A percentile compares a stretch with the other conserved stretches of the same genome.
These are phyloP conservation scores for Premnoplex brunnescens DNA, from an alignment of 2,797 vertebrate species.

Conservation along the genomic window DNA sequence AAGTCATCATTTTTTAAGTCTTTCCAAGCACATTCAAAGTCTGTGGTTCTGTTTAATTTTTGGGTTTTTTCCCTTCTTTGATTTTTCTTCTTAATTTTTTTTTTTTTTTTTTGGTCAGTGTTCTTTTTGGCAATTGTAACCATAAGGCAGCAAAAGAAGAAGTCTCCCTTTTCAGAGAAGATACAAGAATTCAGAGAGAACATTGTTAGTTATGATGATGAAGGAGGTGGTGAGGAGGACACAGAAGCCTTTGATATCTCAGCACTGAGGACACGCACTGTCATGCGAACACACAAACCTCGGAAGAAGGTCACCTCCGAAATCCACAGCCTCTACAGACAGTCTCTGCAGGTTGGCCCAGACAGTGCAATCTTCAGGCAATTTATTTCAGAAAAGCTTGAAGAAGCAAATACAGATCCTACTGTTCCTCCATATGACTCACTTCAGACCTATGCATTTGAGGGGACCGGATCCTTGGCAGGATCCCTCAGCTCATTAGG, in stretches of 20 bases:
- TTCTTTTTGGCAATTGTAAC: conserved; percentile 81
- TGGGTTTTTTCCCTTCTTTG: neutral
- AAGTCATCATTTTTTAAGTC: neutral
- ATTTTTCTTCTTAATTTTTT: neutral
- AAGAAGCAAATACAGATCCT: conserved; percentile 86
- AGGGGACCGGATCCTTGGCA: conserved; percentile 85
- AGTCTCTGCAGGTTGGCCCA: conserved; percentile 87
- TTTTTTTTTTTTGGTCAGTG: conserved; percentile 68
- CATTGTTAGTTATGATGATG: conserved; percentile 84
- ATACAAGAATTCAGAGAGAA: conserved; percentile 86
- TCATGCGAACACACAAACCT: conserved; percentile 65
- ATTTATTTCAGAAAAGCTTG: conserved; percentile 89
- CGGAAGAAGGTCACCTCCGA: conserved; percentile 76
- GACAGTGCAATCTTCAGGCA: conserved; percentile 86
- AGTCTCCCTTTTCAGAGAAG: conserved; percentile 76
- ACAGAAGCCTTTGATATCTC: conserved; percentile 79
- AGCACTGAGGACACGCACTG: conserved; percentile 76
- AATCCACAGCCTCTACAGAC: conserved; percentile 84
- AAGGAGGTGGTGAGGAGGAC: conserved; percentile 78
- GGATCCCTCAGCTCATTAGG: conserved; percentile 91
- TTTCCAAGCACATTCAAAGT: neutral
- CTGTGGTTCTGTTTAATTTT: neutral
- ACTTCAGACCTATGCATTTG: conserved; percentile 85
- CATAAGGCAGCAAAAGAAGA: conserved; percentile 80
- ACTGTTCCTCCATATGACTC: conserved; percentile 86